phyloP scores from a whole-genome alignment of 2,113 vertebrate genomes.

The Tricholaema leucomelas region DNA sequence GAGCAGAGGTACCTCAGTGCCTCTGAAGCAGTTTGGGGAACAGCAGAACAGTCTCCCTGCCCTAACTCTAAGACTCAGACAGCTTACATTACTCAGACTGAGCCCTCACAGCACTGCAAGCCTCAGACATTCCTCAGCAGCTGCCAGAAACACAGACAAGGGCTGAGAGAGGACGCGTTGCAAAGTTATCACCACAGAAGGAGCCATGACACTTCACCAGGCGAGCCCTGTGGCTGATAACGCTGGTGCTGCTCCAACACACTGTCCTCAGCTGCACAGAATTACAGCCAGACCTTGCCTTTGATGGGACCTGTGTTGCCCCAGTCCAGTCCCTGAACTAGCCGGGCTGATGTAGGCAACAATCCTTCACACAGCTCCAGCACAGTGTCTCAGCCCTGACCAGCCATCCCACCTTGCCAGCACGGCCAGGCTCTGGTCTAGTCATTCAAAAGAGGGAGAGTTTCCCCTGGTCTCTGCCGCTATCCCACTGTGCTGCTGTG shows the following conservation, averaged over 20 bases:
- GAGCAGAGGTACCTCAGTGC: background rate
- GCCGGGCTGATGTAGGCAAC: background rate
- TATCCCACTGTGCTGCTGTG: background rate
- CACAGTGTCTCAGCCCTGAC: background rate
- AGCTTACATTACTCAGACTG: background rate
- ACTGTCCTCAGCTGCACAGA: background rate
- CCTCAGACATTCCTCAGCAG: background rate
- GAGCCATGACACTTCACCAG: background rate
- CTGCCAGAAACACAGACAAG: background rate
- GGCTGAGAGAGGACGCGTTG: background rate
- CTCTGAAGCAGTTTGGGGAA: background rate
- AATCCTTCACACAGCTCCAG: background rate
- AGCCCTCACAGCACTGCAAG: background rate
- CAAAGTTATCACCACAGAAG: background rate
- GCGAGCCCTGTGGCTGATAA: background rate
- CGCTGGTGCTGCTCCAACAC: background rate
- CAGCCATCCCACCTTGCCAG: background rate
- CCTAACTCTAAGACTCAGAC: background rate
- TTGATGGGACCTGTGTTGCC: background rate
- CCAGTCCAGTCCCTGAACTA: background rate
- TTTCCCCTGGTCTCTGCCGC: background rate
- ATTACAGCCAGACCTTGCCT: background rate
- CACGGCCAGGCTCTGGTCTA: background rate
- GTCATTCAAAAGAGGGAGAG: background rate
- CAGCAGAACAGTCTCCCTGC: background rate